Base-by-base conservation (phyloP, 2,113 vertebrate genomes). In the Puntigrus tetrazona region DNA sequence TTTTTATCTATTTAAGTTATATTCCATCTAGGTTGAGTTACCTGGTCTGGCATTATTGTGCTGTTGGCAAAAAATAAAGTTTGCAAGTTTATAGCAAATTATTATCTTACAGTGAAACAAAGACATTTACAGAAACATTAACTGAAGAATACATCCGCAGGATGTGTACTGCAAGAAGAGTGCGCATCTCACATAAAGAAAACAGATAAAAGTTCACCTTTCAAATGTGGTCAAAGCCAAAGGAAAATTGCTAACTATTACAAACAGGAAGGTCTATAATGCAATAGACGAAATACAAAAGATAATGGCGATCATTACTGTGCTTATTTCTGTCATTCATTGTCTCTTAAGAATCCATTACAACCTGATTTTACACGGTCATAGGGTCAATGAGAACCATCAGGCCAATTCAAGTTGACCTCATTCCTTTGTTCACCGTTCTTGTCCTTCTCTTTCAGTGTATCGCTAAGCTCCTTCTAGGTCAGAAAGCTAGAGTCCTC, bases 391-490 rank as follows among this genome's bases (percentile, higher is more conserved):
- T 27, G n/a, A 38, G 11, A 41, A 18, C 8, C n/a, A 63, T 29
- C 4, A 20, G 47, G 43, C 18, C 65, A 67, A 81, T 20, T 7
- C 11, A 81, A 57, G 10, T 61, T 4, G 6, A 22, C 78, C 29
- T 34, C 29, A 45, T 36, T 25, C n/a, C 27, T 8, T 25, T 59
- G 20, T 82, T 36, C 13, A 18, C 3, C n/a, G 10, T 27, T n/a
- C 41, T 50, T 47, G 7, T 59, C n/a, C 45, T 81, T 67, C 80
- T 10, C 11, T 47, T 25, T 22, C 31, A 13, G 27, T 75, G 47
- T 55, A 55, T 65, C 47, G 6, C 70, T 79, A 83, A 80, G 74
- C 59, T 34, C 27, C 63, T 75, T 61, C 74, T 77, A 79, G 47
- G 47, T 79, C 27, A 29, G 57, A 61, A 2, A 38, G 57, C 74